Evolutionary conservation across 30 jellyfish, hydroid and myxozoan genomes (phyloP), one percentile per base, ranked within the genome.

Genomic region (Kudoa iwatai): DNA sequence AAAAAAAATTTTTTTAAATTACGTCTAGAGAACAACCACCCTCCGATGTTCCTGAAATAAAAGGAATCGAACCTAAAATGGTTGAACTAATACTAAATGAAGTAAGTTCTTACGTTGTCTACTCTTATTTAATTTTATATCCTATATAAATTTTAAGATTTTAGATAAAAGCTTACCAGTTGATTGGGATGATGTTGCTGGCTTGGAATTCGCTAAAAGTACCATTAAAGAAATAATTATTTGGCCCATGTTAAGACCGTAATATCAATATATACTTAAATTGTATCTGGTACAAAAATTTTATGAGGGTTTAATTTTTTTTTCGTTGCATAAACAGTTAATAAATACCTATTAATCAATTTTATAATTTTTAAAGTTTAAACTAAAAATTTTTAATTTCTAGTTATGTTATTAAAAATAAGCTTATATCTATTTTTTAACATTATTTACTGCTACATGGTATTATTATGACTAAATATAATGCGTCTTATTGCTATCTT

Each of bases 241-340:
- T 4, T 77, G 96, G 96, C 96, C 96, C 0, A 77, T 77, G 96
- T 56, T 77, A 3, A 38, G 96, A 52, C 96, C 96, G 88, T 71
- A 51, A 50, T n/a, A 83, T 33, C 9, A 13, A 11, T 16, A 7
- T 16, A 6, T 7, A 36, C 17, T 36, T 15, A 7, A 7, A 7
- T 7, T 30, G 38, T n/a, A 7, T 10, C 10, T 30, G n/a, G 10
- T 30, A 30, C 38, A 7, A 30, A 30, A 30, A 30, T 7, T 30
- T 30, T 30, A n/a, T 10, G 10, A 10, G n/a, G 12, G 12, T n/a
- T n/a, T 30, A 30, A 30, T 7, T 30, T n/a, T n/a, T 30, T 30
- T 30, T 30, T 10, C n/a, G 38, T 30, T 30, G n/a, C n/a, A n/a
- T n/a, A n/a, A n/a, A n/a, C n/a, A n/a, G n/a, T n/a, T n/a, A n/a